These are phyloP conservation scores for Hippopotamus amphibius DNA, from an alignment of 2,113 vertebrate genomes.

Conservation along the genomic window DNA sequence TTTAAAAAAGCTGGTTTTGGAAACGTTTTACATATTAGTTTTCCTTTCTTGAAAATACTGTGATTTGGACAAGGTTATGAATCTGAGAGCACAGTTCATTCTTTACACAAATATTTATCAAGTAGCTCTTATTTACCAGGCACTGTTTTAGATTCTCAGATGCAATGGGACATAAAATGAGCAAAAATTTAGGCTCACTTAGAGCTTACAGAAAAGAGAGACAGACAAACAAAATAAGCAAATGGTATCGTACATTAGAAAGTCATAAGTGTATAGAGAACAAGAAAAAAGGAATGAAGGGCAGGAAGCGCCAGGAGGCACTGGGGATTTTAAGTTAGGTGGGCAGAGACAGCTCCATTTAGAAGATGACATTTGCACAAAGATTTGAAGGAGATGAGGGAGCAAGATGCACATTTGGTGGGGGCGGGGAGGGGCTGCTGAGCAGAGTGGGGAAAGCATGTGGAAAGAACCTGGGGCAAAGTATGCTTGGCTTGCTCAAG, in stretches of 20 bases:
- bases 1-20: background rate
- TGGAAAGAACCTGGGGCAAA: background rate
- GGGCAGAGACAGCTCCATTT: background rate
- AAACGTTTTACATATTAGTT: background rate
- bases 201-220: background rate
- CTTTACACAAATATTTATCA: slow-evolving; percentile 7
- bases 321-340: background rate
- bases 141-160: background rate
- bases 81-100: background rate
- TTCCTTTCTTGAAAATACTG: slow-evolving; percentile 46
- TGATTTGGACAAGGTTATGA: background rate
- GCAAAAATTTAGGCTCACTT: slow-evolving; percentile 30
- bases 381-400: background rate
- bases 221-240: slow-evolving; percentile 18
- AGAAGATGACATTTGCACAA: background rate
- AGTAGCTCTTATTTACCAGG: background rate
- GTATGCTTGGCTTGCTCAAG: background rate
- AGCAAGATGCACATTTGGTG: background rate
- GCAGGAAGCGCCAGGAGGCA: background rate
- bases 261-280: background rate
- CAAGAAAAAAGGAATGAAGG: background rate
- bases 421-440: background rate
- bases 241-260: background rate
- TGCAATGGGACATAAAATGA: background rate
- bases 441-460: background rate